phyloP scores from a whole-genome alignment of 2,888 invertebrate species.

The Mayetiola destructor region DNA sequence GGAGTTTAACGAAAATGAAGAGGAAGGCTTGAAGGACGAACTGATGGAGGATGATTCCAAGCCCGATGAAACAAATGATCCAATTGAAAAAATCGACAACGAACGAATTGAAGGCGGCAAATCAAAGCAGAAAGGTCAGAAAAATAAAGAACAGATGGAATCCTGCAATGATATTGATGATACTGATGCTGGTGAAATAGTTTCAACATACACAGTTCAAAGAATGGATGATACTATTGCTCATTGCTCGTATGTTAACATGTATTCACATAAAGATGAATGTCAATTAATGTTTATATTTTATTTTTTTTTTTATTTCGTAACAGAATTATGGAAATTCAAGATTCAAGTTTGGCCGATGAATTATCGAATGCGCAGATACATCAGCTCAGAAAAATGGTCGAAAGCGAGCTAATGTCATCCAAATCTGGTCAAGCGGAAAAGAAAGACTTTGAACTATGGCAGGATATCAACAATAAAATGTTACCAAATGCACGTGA shows the following conservation, averaged over 20 bases:
- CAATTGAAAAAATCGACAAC: constrained; percentile 28
- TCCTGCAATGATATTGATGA: constrained; percentile 38
- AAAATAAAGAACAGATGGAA: constrained; percentile 30
- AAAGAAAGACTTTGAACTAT: constrained; percentile 29
- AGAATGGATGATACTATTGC: constrained; percentile 61
- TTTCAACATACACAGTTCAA: constrained; percentile 48
- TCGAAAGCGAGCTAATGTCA: constrained; percentile 28
- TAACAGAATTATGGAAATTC: constrained; percentile 27
- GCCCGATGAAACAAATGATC: no score
- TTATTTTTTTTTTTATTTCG: constrained; percentile 10
- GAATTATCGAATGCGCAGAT: constrained; percentile 27
- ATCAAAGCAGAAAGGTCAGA: constrained; percentile 30
- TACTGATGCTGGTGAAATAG: constrained; percentile 60
- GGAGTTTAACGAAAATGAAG: constrained; percentile 41
- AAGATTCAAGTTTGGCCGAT: constrained; percentile 24
- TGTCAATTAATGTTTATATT: background rate
- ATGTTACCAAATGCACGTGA: constrained; percentile 54
- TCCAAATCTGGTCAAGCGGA: constrained; percentile 25
- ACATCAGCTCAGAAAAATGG: constrained; percentile 28
- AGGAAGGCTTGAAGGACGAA: constrained; percentile 38
- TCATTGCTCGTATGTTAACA: constrained; percentile 47
- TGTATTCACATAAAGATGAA: background rate
- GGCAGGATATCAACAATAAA: constrained; percentile 32
- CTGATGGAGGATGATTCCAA: constrained; percentile 34
- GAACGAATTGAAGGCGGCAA: constrained; percentile 37